Evolutionary conservation across 1,140 invertebrate species (phyloP).

Genomic region (Leptonema lineaticorne): DNA sequence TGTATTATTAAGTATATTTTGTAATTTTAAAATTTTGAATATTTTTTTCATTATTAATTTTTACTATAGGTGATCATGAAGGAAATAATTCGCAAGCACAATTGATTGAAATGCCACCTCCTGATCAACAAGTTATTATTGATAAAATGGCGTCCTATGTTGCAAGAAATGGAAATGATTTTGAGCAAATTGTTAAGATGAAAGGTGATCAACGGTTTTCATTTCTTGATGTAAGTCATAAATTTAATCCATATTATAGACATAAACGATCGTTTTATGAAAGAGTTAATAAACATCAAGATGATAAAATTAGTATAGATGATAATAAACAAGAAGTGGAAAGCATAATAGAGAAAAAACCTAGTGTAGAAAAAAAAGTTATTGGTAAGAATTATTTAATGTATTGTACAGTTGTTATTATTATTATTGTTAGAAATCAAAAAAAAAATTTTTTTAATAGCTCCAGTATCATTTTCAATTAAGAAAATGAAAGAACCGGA

Average conservation of each 20-base stretch:
- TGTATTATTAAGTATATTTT: neutral
- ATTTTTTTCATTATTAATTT: conserved; percentile 1
- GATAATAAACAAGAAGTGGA: conserved; percentile 6
- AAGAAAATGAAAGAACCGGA: conserved; percentile 76
- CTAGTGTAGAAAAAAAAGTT: conserved; percentile 3
- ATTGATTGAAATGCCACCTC: conserved; percentile 66
- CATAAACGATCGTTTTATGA: conserved; percentile 53
- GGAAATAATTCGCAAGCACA: conserved; percentile 39
- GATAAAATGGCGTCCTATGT: conserved; percentile 97
- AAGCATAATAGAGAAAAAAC: neutral
- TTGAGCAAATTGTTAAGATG: conserved; percentile 83
- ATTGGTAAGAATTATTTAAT: conserved; percentile 1
- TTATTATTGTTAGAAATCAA: neutral
- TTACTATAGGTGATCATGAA: neutral
- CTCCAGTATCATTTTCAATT: conserved; percentile 78
- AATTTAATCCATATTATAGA: conserved; percentile 76
- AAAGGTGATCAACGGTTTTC: conserved; percentile 85
- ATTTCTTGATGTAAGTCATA: conserved; percentile 72
- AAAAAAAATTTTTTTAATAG: conserved; percentile 47
- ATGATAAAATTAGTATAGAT: neutral
- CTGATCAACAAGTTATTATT: conserved; percentile 82
- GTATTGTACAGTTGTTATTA: neutral
- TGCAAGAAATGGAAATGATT: conserved; percentile 89
- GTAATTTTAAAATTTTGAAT: conserved; percentile 2
- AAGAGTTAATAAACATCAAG: conserved; percentile 26